A percentile compares a stretch with the other conserved stretches of the same genome.
Evolutionary conservation across 2,113 vertebrate genomes (phyloP).

Genomic region (Aegithalos caudatus): DNA sequence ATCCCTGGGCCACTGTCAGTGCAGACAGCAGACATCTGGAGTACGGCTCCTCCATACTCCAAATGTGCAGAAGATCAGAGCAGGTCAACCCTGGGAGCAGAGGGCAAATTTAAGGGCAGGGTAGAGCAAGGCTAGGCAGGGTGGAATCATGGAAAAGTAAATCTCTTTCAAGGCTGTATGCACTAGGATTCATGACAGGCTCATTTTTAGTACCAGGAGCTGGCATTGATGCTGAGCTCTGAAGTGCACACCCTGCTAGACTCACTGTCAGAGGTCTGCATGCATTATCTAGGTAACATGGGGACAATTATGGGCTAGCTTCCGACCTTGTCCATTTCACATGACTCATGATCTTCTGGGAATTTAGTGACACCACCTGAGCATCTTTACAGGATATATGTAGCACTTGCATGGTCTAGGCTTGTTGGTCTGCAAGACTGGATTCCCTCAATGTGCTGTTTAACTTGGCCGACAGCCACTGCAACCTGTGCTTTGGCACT

Average conservation of each 20-base stretch:
- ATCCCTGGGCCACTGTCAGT: not conserved
- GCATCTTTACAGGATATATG: not conserved
- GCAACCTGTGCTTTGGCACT: not conserved
- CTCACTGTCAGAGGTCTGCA: not conserved
- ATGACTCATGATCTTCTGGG: not conserved
- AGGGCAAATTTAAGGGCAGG: not conserved
- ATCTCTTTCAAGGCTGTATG: not conserved
- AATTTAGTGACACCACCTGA: not conserved
- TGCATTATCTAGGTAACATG: not conserved
- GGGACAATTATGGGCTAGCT: not conserved
- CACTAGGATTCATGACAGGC: not conserved
- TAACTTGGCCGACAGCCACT: not conserved
- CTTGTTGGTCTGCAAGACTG: not conserved
- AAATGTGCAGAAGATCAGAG: not conserved
- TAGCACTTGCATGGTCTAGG: not conserved
- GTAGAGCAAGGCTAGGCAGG: not conserved
- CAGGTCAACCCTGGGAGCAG: not conserved
- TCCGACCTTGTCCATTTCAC: not conserved
- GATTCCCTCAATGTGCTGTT: not conserved
- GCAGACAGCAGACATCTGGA: not conserved
- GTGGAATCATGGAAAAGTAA: not conserved
- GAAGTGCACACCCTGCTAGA: not conserved
- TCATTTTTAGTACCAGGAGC: not conserved
- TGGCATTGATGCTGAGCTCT: not conserved
- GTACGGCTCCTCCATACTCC: not conserved